Evolutionary conservation across 37 sponge, comb jelly and placozoan species (phyloP), one percentile per base, ranked within the genome.

Genomic region (Hexactinellida sp.): DNA sequence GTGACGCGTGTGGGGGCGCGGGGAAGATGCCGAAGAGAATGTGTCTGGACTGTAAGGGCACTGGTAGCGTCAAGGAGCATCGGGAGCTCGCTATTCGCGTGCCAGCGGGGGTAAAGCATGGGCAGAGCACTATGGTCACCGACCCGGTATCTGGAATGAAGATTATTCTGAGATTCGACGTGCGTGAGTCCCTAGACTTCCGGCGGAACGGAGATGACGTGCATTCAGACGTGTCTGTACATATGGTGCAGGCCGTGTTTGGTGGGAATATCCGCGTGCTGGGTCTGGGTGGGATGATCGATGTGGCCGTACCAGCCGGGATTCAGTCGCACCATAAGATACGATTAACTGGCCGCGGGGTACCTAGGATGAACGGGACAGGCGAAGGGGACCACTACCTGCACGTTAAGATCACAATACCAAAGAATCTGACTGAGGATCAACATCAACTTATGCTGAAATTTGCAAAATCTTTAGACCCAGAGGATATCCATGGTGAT

Each of bases 321-420:
- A 84, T 94, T 0, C 92, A 91, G 71, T 92, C 91, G 35, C 94
- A 96, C 84, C 95, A 96, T 84, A 88, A 84, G 38, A 90, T 96
- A 25, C 76, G 91, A 54, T 55, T 96, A 32, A 37, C 91, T 0
- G 87, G 86, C 37, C 83, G 95, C 38, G 97, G 97, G 7, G 91
- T 96, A 21, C 92, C 91, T 30, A 38, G 89, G 71, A 85, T 96
- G 25, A 87, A 92, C 76, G 86, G 92, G 28, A 86, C 86, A 87
- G 95, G 97, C 0, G 88, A 83, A 55, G 97, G 97, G 19, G 93
- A 96, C 54, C 97, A 96, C 84, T 94, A 89, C 39, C 87, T 96
- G 0, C 91, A 96, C n/a, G 82, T 96, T 37, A 94, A 91, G 82
- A 92, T 96, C 25, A 38, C 85, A 41, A 89, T 91, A 39, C 97